Evolutionary conservation across 92 coral and sea anemone genomes (phyloP), one percentile per base, ranked within the genome.

Genomic region (Palythoa heliodiscus): DNA sequence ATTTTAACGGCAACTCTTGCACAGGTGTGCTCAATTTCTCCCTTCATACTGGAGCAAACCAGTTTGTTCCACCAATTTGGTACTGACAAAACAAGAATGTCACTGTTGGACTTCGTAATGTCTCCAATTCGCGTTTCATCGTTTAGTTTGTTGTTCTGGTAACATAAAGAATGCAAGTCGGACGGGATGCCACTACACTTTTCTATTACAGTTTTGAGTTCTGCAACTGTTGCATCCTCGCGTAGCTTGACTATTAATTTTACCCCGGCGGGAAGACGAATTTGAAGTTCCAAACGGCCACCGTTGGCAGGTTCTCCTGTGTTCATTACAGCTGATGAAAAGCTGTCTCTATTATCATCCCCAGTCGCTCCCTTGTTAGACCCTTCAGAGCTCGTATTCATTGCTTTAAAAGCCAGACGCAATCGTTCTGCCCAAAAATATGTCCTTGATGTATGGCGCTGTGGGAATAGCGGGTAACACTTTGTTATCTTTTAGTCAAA

Each of bases 11-110:
- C 19, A 47, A 89, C 78, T 29, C 92, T 83, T 17, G 87, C 87
- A 43, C 87, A 55, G 16, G 87, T 89, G 69, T 86, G 92, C 23
- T 87, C 89, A 22, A 86, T 86, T 22, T 89, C 92, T 29, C 89
- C 80, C 53, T 86, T 81, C 87, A 86, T 86, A n/a, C 92, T 78
- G 22, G 86, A 63, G 72, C 84, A 79, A 25, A 89, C 87, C 29
- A 89, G 82, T 12, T 87, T 75, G 50, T 89, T 79, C 92, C 92
- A 89, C 89, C 89, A 86, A 15, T 66, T 85, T 13, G 86, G 87
- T 15, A 89, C 87, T 29, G 78, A 73, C 43, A 89, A 69, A 15
- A 79, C 89, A 16, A 89, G 73, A 54, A 68, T 35, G 16, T 39
- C 52, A 47, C 58, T 43, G 14, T 71, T 39, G 6, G 79, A 24